These are phyloP conservation scores for Peromyscus maniculatus DNA, from an alignment of 2,113 vertebrate species.

Conservation along the genomic window DNA sequence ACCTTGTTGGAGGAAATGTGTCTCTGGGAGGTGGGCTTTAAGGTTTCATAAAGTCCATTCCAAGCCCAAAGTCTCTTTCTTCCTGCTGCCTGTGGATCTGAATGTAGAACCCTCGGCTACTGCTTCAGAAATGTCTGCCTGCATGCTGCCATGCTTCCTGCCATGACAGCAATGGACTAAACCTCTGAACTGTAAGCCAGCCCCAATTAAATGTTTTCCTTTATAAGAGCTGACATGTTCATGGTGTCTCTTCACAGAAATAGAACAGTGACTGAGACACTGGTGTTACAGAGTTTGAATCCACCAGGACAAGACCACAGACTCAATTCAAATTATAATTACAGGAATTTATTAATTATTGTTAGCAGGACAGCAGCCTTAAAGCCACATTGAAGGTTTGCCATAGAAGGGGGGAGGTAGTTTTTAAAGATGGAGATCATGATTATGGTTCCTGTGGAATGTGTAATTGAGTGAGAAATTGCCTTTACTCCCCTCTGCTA, in stretches of 20 bases:
- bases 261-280: not conserved
- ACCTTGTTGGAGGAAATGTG: not conserved
- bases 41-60: not conserved
- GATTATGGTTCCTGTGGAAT: not conserved
- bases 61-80: not conserved
- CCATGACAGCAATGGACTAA: no score
- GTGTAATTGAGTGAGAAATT: not conserved
- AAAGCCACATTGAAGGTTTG: not conserved
- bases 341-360: not conserved
- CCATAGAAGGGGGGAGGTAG: not conserved
- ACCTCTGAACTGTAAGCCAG: no score
- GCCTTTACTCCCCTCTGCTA: not conserved
- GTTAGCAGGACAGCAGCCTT: not conserved
- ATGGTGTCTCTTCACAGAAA: not conserved
- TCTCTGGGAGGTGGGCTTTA: not conserved
- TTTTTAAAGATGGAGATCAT: not conserved
- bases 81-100: not conserved
- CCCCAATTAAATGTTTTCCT: no score
- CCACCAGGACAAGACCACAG: not conserved
- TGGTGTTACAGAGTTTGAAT: not conserved
- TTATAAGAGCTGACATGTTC: no score
- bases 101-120: no score
- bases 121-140: no score
- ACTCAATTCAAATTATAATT: not conserved
- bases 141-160: no score